Conservation (phyloP, 2,888 invertebrate species). For the Drosophila barbarae region DNA sequence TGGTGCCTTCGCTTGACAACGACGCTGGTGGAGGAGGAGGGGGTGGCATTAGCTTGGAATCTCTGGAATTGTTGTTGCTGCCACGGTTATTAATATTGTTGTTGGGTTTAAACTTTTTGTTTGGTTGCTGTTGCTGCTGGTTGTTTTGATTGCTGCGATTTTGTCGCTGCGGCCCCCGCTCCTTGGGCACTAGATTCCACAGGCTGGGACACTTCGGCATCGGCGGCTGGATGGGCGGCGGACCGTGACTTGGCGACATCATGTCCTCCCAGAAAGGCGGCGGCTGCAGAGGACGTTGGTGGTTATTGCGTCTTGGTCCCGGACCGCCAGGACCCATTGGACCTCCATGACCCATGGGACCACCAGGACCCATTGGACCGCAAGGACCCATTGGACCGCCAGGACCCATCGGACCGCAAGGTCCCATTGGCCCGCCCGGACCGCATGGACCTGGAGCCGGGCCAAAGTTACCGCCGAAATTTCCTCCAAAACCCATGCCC, state of each 20-base stretch:
- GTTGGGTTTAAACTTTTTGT: slow-evolving; percentile 25
- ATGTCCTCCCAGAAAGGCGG: slow-evolving; percentile 69
- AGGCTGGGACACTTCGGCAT: slow-evolving; percentile 65
- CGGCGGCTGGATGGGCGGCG: slow-evolving; percentile 64
- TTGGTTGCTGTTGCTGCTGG: slow-evolving; percentile 14
- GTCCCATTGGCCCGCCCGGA: slow-evolving; percentile 17
- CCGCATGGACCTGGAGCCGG: slow-evolving; percentile 34
- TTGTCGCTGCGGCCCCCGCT: slow-evolving; percentile 38
- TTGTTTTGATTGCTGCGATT: slow-evolving; percentile 21
- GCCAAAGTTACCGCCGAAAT: slow-evolving; percentile 51
- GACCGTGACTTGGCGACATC: slow-evolving; percentile 58
- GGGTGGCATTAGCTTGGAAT: slow-evolving; percentile 48
- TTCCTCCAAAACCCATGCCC: slow-evolving; percentile 54
- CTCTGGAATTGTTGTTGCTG: slow-evolving; percentile 34
- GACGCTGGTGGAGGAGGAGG: slow-evolving; percentile 41
- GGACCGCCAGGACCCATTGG: slow-evolving; percentile 10
- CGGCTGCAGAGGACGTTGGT: slow-evolving; percentile 56
- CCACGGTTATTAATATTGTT: slow-evolving; percentile 5
- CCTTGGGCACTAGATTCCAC: slow-evolving; percentile 63
- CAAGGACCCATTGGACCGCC: slow-evolving; percentile 21
- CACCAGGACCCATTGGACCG: slow-evolving; percentile 25
- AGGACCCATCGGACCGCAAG: slow-evolving; percentile 7
- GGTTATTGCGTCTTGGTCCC: slow-evolving; percentile 23
- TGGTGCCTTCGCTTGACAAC: slow-evolving; percentile 31
- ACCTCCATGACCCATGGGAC: background rate